Percentiles rank a stretch among this genome's conserved stretches.
phyloP scores from a whole-genome alignment of 2,888 invertebrate species.

The Pyralis farinalis region DNA sequence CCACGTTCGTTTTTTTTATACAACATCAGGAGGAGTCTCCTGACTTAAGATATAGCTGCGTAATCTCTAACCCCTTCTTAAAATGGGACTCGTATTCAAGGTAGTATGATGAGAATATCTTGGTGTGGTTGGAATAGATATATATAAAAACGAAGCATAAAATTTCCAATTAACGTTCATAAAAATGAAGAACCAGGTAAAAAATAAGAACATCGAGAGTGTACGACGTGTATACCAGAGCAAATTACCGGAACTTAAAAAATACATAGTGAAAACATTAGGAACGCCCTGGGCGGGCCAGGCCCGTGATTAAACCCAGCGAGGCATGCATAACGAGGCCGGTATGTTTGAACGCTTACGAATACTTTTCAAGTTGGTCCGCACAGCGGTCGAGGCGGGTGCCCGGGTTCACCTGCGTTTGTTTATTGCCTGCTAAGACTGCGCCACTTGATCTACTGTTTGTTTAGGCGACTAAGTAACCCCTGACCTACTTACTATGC shows the following conservation, averaged over 20 bases:
- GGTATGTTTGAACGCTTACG: slow-evolving; percentile 73
- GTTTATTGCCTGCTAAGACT: slow-evolving; percentile 64
- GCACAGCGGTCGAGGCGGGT: slow-evolving; percentile 57
- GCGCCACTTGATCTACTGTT: slow-evolving; percentile 50
- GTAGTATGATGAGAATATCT: too few relatives aligned
- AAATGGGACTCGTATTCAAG: too few relatives aligned
- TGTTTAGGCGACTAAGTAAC: slow-evolving; percentile 51
- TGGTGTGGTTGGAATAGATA: too few relatives aligned
- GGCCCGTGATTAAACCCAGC: slow-evolving; percentile 73
- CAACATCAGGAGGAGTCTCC: too few relatives aligned
- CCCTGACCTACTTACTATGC: slow-evolving; percentile 56
- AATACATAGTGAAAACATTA: slow-evolving; percentile 77
- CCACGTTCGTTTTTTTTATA: too few relatives aligned
- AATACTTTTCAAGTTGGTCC: slow-evolving; percentile 70
- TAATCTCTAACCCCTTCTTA: too few relatives aligned
- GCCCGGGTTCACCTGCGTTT: slow-evolving; percentile 59
- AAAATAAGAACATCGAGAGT: slow-evolving; percentile 33
- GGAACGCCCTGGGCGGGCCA: slow-evolving; percentile 59
- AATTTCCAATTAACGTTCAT: slow-evolving; percentile 36
- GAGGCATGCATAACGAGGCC: slow-evolving; percentile 74
- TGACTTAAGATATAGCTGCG: too few relatives aligned
- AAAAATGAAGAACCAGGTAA: slow-evolving; percentile 21
- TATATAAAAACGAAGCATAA: slow-evolving; percentile 9
- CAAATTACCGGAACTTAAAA: slow-evolving; percentile 61
- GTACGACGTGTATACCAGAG: slow-evolving; percentile 30